Evolutionary conservation across 1,140 invertebrate genomes (phyloP).

Genomic region (Caenorhabditis briggsae): DNA sequence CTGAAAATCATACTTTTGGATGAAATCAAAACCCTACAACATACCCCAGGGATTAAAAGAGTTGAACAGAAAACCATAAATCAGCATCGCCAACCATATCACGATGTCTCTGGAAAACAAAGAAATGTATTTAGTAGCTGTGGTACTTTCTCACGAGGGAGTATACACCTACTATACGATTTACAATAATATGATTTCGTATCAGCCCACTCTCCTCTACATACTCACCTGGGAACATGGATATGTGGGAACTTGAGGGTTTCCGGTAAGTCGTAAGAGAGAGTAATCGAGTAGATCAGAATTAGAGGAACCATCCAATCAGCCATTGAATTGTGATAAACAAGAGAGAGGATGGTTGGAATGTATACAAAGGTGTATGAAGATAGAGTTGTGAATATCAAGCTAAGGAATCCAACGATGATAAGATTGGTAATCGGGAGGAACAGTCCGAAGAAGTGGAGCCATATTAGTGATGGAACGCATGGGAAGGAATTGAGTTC

Average conservation of each 20-base stretch:
- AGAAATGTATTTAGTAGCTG: neutral
- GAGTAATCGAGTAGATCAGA: neutral
- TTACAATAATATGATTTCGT: neutral
- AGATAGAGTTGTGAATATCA: neutral
- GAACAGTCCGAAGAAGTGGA: conserved; percentile 5
- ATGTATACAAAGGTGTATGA: neutral
- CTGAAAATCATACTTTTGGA: neutral
- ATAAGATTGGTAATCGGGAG: neutral
- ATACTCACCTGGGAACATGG: neutral
- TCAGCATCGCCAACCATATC: conserved; percentile 19
- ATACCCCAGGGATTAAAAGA: conserved; percentile 32
- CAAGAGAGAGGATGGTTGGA: neutral
- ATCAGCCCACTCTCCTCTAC: neutral
- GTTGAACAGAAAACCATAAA: conserved; percentile 22
- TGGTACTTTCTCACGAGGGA: neutral
- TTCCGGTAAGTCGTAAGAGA: neutral
- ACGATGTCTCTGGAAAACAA: conserved; percentile 2
- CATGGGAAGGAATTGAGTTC: conserved; percentile 15
- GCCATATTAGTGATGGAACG: conserved; percentile 5
- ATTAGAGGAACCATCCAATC: conserved; percentile 36
- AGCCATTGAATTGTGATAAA: conserved; percentile 21
- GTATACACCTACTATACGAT: neutral
- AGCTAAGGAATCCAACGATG: neutral
- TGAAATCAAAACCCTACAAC: neutral
- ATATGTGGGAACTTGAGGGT: neutral